phyloP scores from a whole-genome alignment of 2,888 invertebrate genomes.

The Amphipyra berbera region DNA sequence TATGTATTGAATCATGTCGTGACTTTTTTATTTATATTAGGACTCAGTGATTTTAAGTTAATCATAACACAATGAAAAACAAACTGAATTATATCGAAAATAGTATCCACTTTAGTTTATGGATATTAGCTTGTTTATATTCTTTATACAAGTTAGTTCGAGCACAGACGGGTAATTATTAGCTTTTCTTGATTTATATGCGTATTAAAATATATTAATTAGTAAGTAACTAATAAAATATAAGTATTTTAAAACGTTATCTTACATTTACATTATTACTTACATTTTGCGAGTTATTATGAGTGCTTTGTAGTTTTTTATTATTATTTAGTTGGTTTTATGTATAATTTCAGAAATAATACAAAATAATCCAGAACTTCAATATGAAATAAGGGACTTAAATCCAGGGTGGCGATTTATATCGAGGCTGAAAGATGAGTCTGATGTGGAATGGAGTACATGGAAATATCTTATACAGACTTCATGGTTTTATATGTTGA shows the following conservation, averaged over 20 bases:
- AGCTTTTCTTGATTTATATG: no score
- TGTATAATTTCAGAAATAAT: slow-evolving; percentile 74
- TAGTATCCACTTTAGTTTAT: slow-evolving; percentile 84
- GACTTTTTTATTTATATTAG: slow-evolving; percentile 23
- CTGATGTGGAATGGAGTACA: slow-evolving; percentile 93
- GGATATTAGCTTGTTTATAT: slow-evolving; percentile 89
- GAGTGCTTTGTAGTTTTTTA: neutral
- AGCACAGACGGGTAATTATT: slow-evolving; percentile 83
- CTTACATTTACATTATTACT: no score
- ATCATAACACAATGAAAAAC: slow-evolving; percentile 65
- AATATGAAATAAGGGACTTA: slow-evolving; percentile 83
- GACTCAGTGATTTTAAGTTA: slow-evolving; percentile 10
- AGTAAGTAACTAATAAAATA: no score
- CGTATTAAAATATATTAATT: no score
- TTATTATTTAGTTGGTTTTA: neutral
- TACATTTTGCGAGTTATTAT: no score
- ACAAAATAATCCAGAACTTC: slow-evolving; percentile 60
- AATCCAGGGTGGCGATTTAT: slow-evolving; percentile 89
- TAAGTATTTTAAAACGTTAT: no score
- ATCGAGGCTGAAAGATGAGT: slow-evolving; percentile 90
- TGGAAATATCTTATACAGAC: slow-evolving; percentile 89
- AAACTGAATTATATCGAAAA: slow-evolving; percentile 77
- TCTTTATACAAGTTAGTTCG: slow-evolving; percentile 88
- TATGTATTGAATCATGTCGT: slow-evolving; percentile 20
- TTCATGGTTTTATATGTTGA: slow-evolving; percentile 88